These are phyloP conservation scores for Ailurus styani DNA, from an alignment of 2,113 vertebrate genomes.

Conservation along the genomic window DNA sequence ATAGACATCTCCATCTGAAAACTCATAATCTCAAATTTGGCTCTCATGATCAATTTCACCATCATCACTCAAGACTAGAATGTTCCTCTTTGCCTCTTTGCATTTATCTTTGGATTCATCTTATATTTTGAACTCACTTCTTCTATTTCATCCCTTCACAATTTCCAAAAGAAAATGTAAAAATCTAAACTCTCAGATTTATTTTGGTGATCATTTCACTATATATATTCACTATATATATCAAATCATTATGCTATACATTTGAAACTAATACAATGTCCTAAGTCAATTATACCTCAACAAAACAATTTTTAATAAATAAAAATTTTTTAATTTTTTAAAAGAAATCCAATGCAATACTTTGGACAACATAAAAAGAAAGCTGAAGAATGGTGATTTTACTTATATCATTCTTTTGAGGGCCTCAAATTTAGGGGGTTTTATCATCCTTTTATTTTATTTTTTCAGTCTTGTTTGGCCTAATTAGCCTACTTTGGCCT, in stretches of 20 bases:
- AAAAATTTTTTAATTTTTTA: background rate
- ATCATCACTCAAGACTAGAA: background rate
- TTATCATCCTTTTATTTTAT: background rate
- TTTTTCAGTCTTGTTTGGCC: background rate
- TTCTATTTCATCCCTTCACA: background rate
- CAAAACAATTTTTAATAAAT: background rate
- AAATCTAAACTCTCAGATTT: background rate
- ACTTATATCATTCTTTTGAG: background rate
- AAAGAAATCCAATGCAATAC: background rate
- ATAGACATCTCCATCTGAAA: background rate
- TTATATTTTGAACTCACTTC: background rate
- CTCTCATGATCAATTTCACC: background rate
- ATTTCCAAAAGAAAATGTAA: background rate
- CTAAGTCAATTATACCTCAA: background rate
- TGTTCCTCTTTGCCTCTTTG: background rate
- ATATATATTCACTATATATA: background rate
- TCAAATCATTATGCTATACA: background rate
- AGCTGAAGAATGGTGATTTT: background rate
- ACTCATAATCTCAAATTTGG: background rate
- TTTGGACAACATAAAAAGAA: background rate
- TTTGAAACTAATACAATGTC: background rate
- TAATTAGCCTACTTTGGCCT: background rate
- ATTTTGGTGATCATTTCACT: background rate
- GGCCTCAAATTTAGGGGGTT: background rate
- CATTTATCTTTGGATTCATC: background rate